These are phyloP conservation scores for Salminus brasiliensis DNA, from an alignment of 2,113 vertebrate genomes.

Conservation along the genomic window DNA sequence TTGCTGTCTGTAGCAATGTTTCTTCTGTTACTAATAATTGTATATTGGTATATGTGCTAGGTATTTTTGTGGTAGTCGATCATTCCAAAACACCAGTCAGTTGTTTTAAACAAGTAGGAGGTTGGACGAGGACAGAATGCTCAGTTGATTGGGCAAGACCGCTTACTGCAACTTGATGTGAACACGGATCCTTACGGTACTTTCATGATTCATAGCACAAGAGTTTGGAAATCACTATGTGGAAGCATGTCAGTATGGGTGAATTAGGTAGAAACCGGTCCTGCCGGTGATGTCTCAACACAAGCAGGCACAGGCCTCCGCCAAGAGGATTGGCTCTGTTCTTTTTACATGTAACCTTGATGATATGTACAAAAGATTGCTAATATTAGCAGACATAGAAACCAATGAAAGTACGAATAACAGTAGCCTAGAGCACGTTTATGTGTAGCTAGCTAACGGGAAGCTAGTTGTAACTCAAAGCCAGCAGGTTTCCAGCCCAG, in stretches of 20 bases:
- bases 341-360: constrained; percentile 10
- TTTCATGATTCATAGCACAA: constrained; percentile 39
- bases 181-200: constrained; percentile 48
- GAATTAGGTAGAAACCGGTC: constrained; percentile 19
- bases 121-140: neutral
- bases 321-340: neutral
- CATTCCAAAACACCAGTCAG: constrained; percentile 38
- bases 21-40: constrained; percentile 71
- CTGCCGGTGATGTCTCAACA: constrained; percentile 15
- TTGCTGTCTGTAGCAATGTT: constrained; percentile 45
- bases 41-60: constrained; percentile 57
- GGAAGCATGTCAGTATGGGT: neutral
- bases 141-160: constrained; percentile 21
- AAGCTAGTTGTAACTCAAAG: constrained; percentile 19
- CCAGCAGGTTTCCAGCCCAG: constrained; percentile 8
- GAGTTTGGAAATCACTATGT: constrained; percentile 33
- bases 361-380: constrained; percentile 23
- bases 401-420: constrained; percentile 2
- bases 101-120: constrained; percentile 28
- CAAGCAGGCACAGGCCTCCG: constrained; percentile 8
- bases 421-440: constrained; percentile 18
- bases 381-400: constrained; percentile 28
- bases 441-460: constrained; percentile 24
- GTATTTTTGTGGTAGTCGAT: constrained; percentile 38
- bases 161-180: constrained; percentile 49